Conservation (phyloP, 2,888 invertebrate genomes). For the Thumatha senex region DNA sequence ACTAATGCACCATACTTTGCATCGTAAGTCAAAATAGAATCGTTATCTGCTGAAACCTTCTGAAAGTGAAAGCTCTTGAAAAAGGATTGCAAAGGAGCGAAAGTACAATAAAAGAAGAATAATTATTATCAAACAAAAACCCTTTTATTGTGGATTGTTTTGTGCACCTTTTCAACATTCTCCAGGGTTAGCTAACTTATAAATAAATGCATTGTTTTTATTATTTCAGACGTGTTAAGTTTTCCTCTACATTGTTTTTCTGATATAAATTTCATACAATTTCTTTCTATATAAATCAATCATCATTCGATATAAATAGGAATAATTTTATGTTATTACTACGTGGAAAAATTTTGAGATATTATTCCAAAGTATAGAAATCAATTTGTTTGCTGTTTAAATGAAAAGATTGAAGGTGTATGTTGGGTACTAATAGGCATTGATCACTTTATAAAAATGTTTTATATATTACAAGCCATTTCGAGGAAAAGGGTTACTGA, state of each 20-base stretch:
- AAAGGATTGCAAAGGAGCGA: constrained; percentile 46
- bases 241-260: not conserved
- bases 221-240: constrained; percentile 12
- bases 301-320: no score
- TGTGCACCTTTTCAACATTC: constrained; percentile 51
- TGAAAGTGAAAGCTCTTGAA: constrained; percentile 16
- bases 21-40: constrained; percentile 1
- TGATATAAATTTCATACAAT: not conserved
- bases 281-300: no score
- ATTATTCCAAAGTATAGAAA: no score
- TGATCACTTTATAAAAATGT: no score
- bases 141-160: constrained; percentile 48
- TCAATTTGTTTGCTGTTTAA: no score
- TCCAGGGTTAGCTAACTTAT: constrained; percentile 51
- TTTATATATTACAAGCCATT: no score
- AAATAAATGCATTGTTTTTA: constrained; percentile 48
- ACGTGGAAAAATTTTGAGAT: no score
- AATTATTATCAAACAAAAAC: constrained; percentile 53
- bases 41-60: constrained; percentile 6
- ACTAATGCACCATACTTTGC: no score
- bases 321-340: no score
- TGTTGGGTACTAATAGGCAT: no score
- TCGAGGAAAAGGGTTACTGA: no score
- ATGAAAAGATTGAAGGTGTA: no score
- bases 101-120: constrained; percentile 45